A percentile compares a stretch with the other conserved stretches of the same genome.
Conservation (phyloP, 2,113 vertebrate genomes). For the Fregata magnificens region DNA sequence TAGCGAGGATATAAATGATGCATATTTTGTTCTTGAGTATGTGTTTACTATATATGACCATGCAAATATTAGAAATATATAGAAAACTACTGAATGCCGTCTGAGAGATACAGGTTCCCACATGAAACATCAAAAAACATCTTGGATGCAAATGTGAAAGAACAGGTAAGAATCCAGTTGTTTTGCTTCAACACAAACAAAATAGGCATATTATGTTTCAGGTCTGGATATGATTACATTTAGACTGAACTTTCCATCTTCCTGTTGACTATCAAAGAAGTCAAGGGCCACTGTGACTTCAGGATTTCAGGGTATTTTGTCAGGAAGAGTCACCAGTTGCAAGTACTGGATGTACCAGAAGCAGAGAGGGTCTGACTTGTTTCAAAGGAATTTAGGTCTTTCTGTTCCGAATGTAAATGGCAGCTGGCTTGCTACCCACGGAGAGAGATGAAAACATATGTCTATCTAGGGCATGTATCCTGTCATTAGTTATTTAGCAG, state of each 20-base stretch:
- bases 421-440: background rate
- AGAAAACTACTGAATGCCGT: background rate
- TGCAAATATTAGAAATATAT: background rate
- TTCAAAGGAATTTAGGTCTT: conserved; percentile 5
- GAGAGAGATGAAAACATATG: background rate
- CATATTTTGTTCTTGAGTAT: background rate
- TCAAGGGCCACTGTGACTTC: background rate
- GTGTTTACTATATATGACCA: background rate
- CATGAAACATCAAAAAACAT: background rate
- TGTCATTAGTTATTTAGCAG: background rate
- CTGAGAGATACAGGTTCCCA: background rate
- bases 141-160: background rate
- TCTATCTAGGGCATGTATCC: background rate
- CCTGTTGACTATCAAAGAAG: background rate
- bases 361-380: background rate
- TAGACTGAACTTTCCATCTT: background rate
- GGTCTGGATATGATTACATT: background rate
- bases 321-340: background rate
- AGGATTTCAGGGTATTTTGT: background rate
- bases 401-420: background rate
- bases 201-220: background rate
- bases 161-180: background rate
- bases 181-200: background rate
- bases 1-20: background rate
- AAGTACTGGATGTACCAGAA: background rate